phyloP scores from a whole-genome alignment of 2,113 vertebrate genomes.

The Isurus oxyrinchus region DNA sequence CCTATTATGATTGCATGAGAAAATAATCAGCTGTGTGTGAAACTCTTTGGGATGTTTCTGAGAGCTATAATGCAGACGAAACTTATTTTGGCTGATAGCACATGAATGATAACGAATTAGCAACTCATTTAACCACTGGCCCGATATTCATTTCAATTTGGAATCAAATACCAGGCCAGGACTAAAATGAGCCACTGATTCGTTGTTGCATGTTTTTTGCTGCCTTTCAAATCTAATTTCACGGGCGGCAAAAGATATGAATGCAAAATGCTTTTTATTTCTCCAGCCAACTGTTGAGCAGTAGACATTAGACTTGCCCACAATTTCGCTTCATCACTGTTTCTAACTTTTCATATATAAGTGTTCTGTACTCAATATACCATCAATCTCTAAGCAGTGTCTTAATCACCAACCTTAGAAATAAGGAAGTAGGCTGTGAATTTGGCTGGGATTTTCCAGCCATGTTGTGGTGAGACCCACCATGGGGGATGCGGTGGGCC shows the following conservation, averaged over 20 bases:
- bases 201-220: not conserved
- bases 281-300: not conserved
- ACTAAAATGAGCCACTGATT: not conserved
- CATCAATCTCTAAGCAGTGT: not conserved
- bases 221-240: not conserved
- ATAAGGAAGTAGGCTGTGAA: too few species aligned
- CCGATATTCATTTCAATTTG: not conserved
- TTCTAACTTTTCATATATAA: not conserved
- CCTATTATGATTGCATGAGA: not conserved
- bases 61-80: not conserved
- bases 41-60: not conserved
- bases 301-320: not conserved
- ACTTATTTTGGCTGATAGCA: not conserved
- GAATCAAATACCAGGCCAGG: not conserved
- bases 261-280: not conserved
- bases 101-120: not conserved
- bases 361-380: not conserved
- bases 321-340: not conserved
- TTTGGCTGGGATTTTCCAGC: too few species aligned
- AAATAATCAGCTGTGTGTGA: not conserved
- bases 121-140: not conserved
- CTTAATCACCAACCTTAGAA: not conserved
- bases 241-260: not conserved
- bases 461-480: too few species aligned
- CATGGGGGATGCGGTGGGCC: too few species aligned